Evolutionary conservation across 2,797 vertebrate species (phyloP), one percentile per base, ranked within the genome.

Genomic region (Darevskia nairensis): DNA sequence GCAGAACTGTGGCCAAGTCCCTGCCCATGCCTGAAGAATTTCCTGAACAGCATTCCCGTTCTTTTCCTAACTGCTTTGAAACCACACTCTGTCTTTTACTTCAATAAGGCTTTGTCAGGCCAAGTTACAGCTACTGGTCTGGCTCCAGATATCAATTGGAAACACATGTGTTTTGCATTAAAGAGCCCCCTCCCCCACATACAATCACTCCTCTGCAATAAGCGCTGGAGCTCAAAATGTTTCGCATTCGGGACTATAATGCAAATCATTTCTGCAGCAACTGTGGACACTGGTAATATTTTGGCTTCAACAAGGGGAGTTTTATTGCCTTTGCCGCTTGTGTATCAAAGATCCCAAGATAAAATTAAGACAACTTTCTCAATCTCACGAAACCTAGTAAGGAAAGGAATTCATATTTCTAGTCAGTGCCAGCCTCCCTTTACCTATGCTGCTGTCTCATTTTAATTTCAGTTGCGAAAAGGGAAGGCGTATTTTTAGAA

Each of bases 1-100:
- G 97, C 95, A 97, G 96, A 97, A 93, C 35, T 85, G 93, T 94
- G 96, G 98, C 98, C 96, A 96, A 97, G 97, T 97, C 97, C 97
- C 98, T 97, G 97, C 97, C 97, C 98, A 97, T 95, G 97, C 97
- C 96, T 96, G 95, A 97, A 98, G 97, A 96, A 98, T 97, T 98
- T 98, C 98, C 98, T 98, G 97, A 97, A 97, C 96, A 95, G 96
- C 96, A 96, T 96, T 97, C 97, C 92, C 94, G 89, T 95, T 96
- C 95, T 96, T 95, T 97, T 91, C 93, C 94, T 94, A 94, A 93
- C 95, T 93, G 96, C 96, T 97, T 97, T 97, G 96, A 97, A 97
- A 97, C 96, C 89, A 87, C 94, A 95, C 96, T 91, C 95, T 95
- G 96, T 96, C 96, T 86, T 95, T 91, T 93, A 92, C 95, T 97